These are phyloP conservation scores for Spodoptera littoralis DNA, from an alignment of 2,888 invertebrate genomes.

Conservation along the genomic window DNA sequence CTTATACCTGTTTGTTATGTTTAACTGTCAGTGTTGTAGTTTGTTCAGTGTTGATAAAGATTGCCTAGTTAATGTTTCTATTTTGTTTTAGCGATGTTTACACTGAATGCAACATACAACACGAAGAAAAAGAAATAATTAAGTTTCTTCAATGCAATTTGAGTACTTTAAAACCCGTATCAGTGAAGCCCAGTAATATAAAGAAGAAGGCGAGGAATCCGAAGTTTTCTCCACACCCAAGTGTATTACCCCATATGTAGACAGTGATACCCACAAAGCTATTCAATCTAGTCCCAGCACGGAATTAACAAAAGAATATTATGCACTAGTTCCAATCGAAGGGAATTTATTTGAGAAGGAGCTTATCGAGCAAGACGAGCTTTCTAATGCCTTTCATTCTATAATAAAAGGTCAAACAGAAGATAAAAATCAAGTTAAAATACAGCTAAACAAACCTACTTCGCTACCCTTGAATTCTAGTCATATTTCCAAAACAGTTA, in stretches of 20 bases:
- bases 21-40: too few species aligned
- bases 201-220: conserved; percentile 74
- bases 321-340: conserved; percentile 79
- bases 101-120: conserved; percentile 83
- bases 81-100: conserved; percentile 82
- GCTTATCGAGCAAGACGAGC: conserved; percentile 86
- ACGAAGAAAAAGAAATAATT: conserved; percentile 85
- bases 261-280: conserved; percentile 68
- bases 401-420: conserved; percentile 78
- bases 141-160: conserved; percentile 76
- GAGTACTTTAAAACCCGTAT: conserved; percentile 58
- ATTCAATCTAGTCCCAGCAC: conserved; percentile 79
- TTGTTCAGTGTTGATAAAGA: background rate
- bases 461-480: conserved; percentile 80
- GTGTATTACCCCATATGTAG: conserved; percentile 76
- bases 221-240: conserved; percentile 85
- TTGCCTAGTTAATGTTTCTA: conserved; percentile 21
- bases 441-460: conserved; percentile 74
- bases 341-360: conserved; percentile 83
- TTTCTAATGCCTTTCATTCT: conserved; percentile 85
- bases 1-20: too few species aligned
- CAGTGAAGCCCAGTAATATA: conserved; percentile 57
- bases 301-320: conserved; percentile 81
- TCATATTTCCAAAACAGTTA: conserved; percentile 77
- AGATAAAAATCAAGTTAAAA: conserved; percentile 64